Percentiles rank a stretch among this genome's conserved stretches.
Evolutionary conservation across 2,797 vertebrate genomes (phyloP).

Genomic region (Delichon dasypus): DNA sequence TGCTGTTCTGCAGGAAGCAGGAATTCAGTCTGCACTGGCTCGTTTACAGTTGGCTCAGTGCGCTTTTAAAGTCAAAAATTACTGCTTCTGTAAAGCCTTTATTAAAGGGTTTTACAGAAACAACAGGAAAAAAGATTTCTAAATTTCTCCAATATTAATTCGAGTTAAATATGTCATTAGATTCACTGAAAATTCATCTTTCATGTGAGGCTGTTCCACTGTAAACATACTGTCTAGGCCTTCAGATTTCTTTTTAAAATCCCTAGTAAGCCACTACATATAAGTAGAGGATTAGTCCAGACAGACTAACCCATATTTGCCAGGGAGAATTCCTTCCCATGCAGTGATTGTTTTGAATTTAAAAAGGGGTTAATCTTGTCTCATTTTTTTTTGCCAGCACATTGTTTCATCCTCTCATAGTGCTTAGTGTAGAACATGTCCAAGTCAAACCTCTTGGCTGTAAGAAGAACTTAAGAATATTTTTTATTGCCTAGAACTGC

Average conservation of each 20-base stretch:
- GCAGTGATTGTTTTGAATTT: background rate
- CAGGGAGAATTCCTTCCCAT: background rate
- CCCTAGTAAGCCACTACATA: slow-evolving; percentile 9
- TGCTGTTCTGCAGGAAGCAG: slow-evolving; percentile 1
- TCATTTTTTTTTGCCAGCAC: background rate
- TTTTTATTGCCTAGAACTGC: background rate
- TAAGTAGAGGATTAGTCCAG: slow-evolving; percentile 38
- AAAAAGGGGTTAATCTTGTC: background rate
- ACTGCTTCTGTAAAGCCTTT: slow-evolving; percentile 5
- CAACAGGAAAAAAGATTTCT: background rate
- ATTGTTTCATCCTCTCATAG: background rate
- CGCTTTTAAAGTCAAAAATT: background rate
- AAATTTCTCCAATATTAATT: background rate
- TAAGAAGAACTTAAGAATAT: background rate
- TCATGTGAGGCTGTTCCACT: background rate
- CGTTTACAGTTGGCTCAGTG: background rate
- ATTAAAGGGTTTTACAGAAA: background rate
- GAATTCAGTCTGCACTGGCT: background rate
- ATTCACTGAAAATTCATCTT: background rate
- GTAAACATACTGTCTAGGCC: slow-evolving; percentile 12
- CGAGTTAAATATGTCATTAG: background rate
- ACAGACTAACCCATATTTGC: slow-evolving; percentile 11
- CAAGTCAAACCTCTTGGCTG: background rate
- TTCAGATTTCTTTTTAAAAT: slow-evolving; percentile 6
- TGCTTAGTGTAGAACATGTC: background rate